phyloP scores from a whole-genome alignment of 2,888 invertebrate genomes.

The Xylota segnis region DNA sequence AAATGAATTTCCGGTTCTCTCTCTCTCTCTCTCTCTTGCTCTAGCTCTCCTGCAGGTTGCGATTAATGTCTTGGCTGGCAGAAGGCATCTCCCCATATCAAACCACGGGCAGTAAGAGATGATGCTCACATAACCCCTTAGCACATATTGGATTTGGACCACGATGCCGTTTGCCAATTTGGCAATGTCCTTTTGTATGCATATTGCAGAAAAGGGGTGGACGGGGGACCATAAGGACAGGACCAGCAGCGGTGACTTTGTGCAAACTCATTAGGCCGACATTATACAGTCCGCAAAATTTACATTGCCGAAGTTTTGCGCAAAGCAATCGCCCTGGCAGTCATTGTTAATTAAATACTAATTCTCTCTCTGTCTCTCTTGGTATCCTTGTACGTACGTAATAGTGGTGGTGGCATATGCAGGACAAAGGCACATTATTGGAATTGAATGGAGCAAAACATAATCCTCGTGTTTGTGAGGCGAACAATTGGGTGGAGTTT shows the following conservation, averaged over 20 bases:
- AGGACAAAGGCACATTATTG: slow-evolving; percentile 42
- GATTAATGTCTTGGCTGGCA: slow-evolving; percentile 62
- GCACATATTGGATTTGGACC: slow-evolving; percentile 66
- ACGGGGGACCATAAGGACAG: neutral
- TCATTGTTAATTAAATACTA: slow-evolving; percentile 63
- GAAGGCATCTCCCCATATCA: slow-evolving; percentile 9
- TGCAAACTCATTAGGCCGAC: slow-evolving; percentile 70
- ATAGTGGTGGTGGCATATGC: neutral
- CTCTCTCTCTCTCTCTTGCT: neutral
- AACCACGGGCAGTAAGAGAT: slow-evolving; percentile 16
- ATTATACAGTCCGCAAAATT: slow-evolving; percentile 71
- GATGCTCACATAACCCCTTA: slow-evolving; percentile 46
- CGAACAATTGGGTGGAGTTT: slow-evolving; percentile 6
- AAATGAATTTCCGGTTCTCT: slow-evolving; percentile 11
- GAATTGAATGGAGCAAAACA: slow-evolving; percentile 30
- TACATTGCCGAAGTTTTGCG: slow-evolving; percentile 65
- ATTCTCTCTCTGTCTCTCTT: slow-evolving; percentile 3
- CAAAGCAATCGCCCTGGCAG: slow-evolving; percentile 55
- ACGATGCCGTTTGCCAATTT: slow-evolving; percentile 71
- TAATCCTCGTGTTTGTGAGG: slow-evolving; percentile 8
- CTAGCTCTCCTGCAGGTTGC: slow-evolving; percentile 13
- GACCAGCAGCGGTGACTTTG: slow-evolving; percentile 34
- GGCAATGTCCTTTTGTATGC: slow-evolving; percentile 49
- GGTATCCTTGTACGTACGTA: neutral
- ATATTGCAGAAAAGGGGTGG: slow-evolving; percentile 1